Evolutionary conservation across 1,140 invertebrate genomes (phyloP).

Genomic region (Thalassaphorura encarpata): DNA sequence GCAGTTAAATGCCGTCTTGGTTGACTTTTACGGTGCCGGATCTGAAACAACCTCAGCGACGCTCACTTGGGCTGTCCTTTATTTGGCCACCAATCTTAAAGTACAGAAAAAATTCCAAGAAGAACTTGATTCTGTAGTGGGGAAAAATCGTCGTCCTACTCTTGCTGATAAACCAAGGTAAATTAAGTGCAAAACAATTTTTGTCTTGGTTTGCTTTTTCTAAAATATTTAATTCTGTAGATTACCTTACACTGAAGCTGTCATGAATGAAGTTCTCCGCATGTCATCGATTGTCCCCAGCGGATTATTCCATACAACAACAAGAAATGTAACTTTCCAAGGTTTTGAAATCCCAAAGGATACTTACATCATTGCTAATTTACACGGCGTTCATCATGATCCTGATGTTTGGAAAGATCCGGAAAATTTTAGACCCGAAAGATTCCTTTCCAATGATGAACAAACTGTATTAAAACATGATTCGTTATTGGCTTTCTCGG

Average conservation of each 20-base stretch:
- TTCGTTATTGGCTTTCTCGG: constrained; percentile 6
- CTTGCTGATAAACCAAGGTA: constrained; percentile 7
- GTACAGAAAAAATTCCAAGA: constrained; percentile 37
- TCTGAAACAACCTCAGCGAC: constrained; percentile 1
- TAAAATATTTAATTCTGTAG: background rate
- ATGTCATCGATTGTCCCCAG: constrained; percentile 15
- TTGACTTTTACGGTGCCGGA: constrained; percentile 2
- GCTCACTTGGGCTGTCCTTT: background rate
- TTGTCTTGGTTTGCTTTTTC: background rate
- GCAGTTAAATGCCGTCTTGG: background rate
- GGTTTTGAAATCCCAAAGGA: constrained; percentile 37
- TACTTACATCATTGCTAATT: constrained; percentile 35
- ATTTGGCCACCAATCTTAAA: constrained; percentile 23
- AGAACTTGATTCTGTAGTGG: constrained; percentile 37
- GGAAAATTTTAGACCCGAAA: constrained; percentile 12
- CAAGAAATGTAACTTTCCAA: constrained; percentile 28
- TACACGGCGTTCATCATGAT: constrained; percentile 6
- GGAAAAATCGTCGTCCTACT: constrained; percentile 13
- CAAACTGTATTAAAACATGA: background rate
- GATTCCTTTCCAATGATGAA: constrained; percentile 30
- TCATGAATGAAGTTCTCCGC: constrained; percentile 15
- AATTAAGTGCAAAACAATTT: background rate
- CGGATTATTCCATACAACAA: constrained; percentile 9
- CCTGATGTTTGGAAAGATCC: constrained; percentile 7
- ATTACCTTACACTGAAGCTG: constrained; percentile 18